phyloP scores from a whole-genome alignment of 1,140 invertebrate species.

The Rhyzopertha dominica region DNA sequence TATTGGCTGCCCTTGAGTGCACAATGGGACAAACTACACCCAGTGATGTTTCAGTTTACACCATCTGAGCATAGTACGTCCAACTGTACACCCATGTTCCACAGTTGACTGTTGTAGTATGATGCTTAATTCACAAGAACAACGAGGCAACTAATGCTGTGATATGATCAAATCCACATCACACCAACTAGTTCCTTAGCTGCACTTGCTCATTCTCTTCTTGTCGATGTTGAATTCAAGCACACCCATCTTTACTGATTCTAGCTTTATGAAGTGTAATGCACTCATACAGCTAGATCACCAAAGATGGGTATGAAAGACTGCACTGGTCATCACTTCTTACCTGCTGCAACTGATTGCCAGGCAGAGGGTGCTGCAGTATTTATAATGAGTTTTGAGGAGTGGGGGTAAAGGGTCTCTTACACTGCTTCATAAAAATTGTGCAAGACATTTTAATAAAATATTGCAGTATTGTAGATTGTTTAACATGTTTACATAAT shows the following conservation, averaged over 20 bases:
- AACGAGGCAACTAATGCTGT: slow-evolving; percentile 53
- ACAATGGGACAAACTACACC: slow-evolving; percentile 55
- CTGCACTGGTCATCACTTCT: too few relatives aligned
- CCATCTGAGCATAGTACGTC: slow-evolving; percentile 52
- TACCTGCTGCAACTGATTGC: too few relatives aligned
- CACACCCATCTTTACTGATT: slow-evolving; percentile 52
- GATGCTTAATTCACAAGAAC: slow-evolving; percentile 9
- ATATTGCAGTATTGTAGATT: too few relatives aligned
- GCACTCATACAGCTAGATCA: slow-evolving; percentile 57
- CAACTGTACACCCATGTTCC: slow-evolving; percentile 23
- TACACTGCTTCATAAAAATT: too few relatives aligned
- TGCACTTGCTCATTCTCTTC: slow-evolving; percentile 10
- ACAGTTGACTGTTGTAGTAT: slow-evolving; percentile 2
- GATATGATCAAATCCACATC: slow-evolving; percentile 50
- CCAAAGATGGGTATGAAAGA: slow-evolving; percentile 51
- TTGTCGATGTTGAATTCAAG: slow-evolving; percentile 11
- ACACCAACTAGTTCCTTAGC: slow-evolving; percentile 51
- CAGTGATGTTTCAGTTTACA: slow-evolving; percentile 52
- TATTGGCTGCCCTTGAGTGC: background rate
- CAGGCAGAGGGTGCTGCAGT: too few relatives aligned
- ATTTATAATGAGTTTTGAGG: too few relatives aligned
- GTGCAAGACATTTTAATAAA: too few relatives aligned
- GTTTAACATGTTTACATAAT: too few relatives aligned
- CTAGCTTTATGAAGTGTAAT: slow-evolving; percentile 56
- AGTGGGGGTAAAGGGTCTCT: too few relatives aligned